phyloP scores from a whole-genome alignment of 1,140 invertebrate species.

The Drosophila mauritiana region DNA sequence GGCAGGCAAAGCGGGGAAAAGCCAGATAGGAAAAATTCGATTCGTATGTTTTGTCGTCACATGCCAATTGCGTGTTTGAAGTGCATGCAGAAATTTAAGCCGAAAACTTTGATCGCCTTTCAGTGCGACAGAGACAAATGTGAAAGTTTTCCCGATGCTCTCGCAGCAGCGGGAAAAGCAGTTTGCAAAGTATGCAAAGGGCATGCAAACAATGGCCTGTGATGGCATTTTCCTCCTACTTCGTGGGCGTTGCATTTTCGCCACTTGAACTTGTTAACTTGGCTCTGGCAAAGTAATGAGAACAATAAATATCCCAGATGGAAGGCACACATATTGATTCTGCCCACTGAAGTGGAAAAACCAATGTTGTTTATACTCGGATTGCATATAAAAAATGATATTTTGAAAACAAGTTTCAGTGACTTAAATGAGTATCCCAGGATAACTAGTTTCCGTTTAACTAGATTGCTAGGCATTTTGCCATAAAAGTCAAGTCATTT shows the following conservation, averaged over 20 bases:
- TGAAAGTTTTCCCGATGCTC: conserved; percentile 44
- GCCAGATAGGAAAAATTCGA: conserved; percentile 46
- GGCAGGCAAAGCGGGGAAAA: background rate
- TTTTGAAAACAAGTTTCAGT: background rate
- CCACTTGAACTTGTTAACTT: conserved; percentile 46
- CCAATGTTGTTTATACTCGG: conserved; percentile 9
- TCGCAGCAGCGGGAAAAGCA: conserved; percentile 18
- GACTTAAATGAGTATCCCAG: background rate
- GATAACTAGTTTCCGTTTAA: too few relatives aligned
- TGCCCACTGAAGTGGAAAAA: background rate
- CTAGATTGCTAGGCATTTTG: conserved; percentile 3
- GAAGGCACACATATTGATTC: conserved; percentile 12
- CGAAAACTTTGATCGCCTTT: conserved; percentile 56
- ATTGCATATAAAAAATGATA: background rate
- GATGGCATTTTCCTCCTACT: conserved; percentile 11
- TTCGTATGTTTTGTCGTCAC: conserved; percentile 56
- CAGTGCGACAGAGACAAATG: conserved; percentile 57
- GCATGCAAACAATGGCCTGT: conserved; percentile 53
- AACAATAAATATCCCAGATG: conserved; percentile 23
- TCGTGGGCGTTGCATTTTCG: background rate
- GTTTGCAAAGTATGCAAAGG: conserved; percentile 47
- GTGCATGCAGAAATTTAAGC: conserved; percentile 65
- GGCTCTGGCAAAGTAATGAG: conserved; percentile 11
- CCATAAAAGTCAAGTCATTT: conserved; percentile 42
- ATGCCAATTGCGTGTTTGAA: conserved; percentile 59